Percentiles rank a stretch among this genome's conserved stretches.
These are phyloP conservation scores for Silurus meridionalis DNA, from an alignment of 2,113 vertebrate species.

Conservation along the genomic window DNA sequence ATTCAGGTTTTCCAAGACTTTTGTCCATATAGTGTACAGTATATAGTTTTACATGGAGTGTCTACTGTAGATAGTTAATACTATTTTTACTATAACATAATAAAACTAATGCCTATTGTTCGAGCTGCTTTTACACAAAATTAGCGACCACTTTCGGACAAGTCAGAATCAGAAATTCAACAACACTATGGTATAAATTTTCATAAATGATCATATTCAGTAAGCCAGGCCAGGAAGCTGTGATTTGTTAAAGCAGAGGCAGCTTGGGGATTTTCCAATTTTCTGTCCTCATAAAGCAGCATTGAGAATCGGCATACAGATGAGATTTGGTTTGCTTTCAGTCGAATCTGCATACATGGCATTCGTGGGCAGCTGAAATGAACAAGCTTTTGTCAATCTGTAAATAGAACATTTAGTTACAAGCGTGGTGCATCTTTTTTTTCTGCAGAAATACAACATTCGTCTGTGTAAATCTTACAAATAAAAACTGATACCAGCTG, in stretches of 20 bases:
- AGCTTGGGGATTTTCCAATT: slow-evolving; percentile 21
- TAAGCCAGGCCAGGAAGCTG: neutral
- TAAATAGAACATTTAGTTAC: slow-evolving; percentile 20
- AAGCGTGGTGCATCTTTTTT: slow-evolving; percentile 3
- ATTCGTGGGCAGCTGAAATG: slow-evolving; percentile 4
- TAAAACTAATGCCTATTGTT: neutral
- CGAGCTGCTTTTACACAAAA: neutral
- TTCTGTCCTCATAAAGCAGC: slow-evolving; percentile 21
- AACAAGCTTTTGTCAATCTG: slow-evolving; percentile 17
- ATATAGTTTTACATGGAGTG: too few species aligned
- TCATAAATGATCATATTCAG: neutral
- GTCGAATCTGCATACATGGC: slow-evolving; percentile 19
- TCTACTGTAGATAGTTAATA: too few species aligned
- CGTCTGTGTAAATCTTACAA: neutral
- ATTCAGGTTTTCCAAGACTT: too few species aligned
- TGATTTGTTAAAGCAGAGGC: neutral
- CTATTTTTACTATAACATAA: neutral
- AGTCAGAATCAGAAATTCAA: neutral
- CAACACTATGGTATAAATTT: neutral
- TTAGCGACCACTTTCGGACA: neutral
- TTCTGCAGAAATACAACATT: neutral
- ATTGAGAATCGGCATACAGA: slow-evolving; percentile 11
- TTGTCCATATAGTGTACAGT: too few species aligned
- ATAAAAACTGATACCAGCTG: neutral
- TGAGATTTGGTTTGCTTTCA: slow-evolving; percentile 27